Evolutionary conservation across 2,888 invertebrate species (phyloP).

Genomic region (Leptopilina drosophilae): DNA sequence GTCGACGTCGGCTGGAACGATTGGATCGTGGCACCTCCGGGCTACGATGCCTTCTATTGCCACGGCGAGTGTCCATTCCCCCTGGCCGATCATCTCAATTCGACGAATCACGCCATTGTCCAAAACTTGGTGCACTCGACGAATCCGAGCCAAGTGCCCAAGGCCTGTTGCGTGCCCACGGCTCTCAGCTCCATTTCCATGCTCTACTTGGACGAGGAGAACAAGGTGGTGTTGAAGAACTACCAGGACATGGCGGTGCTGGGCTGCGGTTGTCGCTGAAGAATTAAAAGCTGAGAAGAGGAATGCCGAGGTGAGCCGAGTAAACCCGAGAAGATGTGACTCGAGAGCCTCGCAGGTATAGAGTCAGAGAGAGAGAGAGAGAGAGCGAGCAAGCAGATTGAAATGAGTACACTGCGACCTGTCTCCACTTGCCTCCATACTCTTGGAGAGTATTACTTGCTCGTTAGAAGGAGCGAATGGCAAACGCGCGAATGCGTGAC

Average conservation of each 20-base stretch:
- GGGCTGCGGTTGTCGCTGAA: conserved; percentile 97
- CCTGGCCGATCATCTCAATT: conserved; percentile 94
- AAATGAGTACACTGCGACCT: conserved; percentile 49
- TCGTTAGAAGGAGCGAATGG: conserved; percentile 44
- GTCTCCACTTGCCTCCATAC: conserved; percentile 37
- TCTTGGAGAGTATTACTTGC: conserved; percentile 36
- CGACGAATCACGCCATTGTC: conserved; percentile 99
- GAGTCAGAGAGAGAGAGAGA: conserved; percentile 26
- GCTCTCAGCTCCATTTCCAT: conserved; percentile 95
- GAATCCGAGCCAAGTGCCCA: conserved; percentile 92
- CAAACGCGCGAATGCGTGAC: conserved; percentile 52
- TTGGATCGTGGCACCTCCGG: conserved; percentile 98
- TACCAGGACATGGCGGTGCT: conserved; percentile 99
- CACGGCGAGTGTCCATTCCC: conserved; percentile 97
- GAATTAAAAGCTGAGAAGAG: conserved; percentile 27
- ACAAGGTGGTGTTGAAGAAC: conserved; percentile 97
- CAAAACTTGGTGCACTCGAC: conserved; percentile 97
- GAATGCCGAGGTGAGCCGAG: conserved; percentile 45
- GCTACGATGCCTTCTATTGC: conserved; percentile 98
- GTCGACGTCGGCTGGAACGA: conserved; percentile 98
- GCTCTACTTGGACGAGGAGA: conserved; percentile 96
- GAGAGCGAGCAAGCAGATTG: conserved; percentile 49
- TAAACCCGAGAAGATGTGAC: conserved; percentile 34
- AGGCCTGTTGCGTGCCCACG: conserved; percentile 98
- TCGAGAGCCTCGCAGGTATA: conserved; percentile 28